Evolutionary conservation across 2,797 vertebrate species (phyloP), one percentile per base, ranked within the genome.

Genomic region (Octomys mimax): DNA sequence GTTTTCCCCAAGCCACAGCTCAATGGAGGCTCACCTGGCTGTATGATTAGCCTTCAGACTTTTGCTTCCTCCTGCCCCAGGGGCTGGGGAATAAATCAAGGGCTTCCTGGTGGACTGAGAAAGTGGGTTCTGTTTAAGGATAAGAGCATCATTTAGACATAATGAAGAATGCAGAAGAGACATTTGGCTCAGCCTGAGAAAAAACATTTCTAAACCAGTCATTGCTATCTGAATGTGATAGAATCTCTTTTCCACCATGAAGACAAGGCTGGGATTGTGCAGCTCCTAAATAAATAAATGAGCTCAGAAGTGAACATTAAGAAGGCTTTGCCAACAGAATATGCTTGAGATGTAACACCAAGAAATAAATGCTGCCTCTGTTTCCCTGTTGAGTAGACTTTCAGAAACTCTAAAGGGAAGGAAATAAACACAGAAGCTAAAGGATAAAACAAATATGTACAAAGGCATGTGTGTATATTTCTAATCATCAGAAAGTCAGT

Each of bases 81-180:
- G 39, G 88, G 64, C 46, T 0, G 0, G 61, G 80, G 61, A 66
- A 95, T 90, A 66, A 26, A 0, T 80, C 90, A 68, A 57, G 79
- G n/a, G 84, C 91, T 95, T 98, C 94, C 83, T 5, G 0, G 52
- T 31, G 49, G 94, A 59, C 64, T 11, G 31, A 88, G 96, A 96
- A 59, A 95, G 93, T 0, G 0, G n/a, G 78, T 82, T 96, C 95
- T 97, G 42, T 87, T 46, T 59, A 28, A 73, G 8, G 82, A 97
- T 95, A 97, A 97, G 90, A 89, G 95, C 93, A 70, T 87, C 95
- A 84, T 97, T 94, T 86, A 97, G 92, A 87, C 70, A 22, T 62
- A 71, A 94, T 87, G 85, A 86, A 73, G 91, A 95, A 42, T 0
- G 8, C 94, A 68, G 77, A 0, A 0, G 84, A 85, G 92, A 85